These are phyloP conservation scores for Cheilosia urbana DNA, from an alignment of 2,888 invertebrate species.

Conservation along the genomic window DNA sequence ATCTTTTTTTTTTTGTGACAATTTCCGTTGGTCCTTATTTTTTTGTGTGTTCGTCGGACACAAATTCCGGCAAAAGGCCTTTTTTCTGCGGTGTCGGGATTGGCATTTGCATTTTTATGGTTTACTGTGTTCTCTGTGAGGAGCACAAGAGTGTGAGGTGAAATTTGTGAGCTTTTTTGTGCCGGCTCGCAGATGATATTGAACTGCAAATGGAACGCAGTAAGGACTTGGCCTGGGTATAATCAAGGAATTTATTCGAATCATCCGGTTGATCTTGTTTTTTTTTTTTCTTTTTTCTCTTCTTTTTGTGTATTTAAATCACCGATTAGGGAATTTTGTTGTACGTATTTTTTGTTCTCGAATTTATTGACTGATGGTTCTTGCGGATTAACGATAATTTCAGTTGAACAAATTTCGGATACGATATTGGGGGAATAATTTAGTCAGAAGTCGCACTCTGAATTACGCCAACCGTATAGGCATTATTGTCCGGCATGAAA, in stretches of 20 bases:
- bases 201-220: slow-evolving; percentile 69
- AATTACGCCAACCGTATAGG: too few species aligned
- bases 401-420: slow-evolving; percentile 20
- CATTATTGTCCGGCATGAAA: too few species aligned
- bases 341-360: slow-evolving; percentile 19
- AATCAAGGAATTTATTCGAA: slow-evolving; percentile 74
- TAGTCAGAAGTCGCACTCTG: too few species aligned
- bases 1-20: slow-evolving; percentile 55
- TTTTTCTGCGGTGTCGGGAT: slow-evolving; percentile 42
- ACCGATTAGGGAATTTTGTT: slow-evolving; percentile 67
- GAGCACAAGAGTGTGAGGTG: slow-evolving; percentile 5
- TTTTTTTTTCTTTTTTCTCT: slow-evolving; percentile 37
- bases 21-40: slow-evolving; percentile 65
- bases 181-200: slow-evolving; percentile 58
- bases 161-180: slow-evolving; percentile 28
- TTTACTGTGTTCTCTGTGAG: slow-evolving; percentile 38
- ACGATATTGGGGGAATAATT: too few species aligned
- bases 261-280: slow-evolving; percentile 65
- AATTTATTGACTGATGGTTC: slow-evolving; percentile 41
- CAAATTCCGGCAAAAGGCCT: slow-evolving; percentile 57
- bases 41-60: slow-evolving; percentile 15
- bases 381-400: slow-evolving; percentile 50
- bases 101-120: slow-evolving; percentile 73
- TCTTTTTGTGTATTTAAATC: slow-evolving; percentile 60
- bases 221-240: slow-evolving; percentile 57